phyloP scores from a whole-genome alignment of 2,113 vertebrate species.

The Syrrhaptes paradoxus region DNA sequence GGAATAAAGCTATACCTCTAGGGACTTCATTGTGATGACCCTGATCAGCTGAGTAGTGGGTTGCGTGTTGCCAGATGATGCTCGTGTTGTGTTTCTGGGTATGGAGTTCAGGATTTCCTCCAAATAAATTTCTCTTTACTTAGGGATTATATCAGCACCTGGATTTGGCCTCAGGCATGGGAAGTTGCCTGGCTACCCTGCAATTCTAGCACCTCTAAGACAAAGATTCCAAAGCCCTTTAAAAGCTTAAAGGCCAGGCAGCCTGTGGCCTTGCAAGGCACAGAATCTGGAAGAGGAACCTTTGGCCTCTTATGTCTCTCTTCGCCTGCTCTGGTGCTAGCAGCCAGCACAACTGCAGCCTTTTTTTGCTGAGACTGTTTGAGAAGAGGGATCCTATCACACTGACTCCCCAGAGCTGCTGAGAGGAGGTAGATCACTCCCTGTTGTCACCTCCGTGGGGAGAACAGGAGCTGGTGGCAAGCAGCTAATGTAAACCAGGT shows the following conservation, averaged over 20 bases:
- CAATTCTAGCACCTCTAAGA: background rate
- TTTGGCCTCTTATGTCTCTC: background rate
- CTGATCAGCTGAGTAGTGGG: background rate
- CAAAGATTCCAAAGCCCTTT: background rate
- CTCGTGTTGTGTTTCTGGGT: background rate
- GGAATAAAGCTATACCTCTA: background rate
- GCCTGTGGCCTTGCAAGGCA: background rate
- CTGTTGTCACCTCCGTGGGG: background rate
- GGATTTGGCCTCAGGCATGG: background rate
- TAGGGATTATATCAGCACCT: background rate
- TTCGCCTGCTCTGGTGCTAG: background rate
- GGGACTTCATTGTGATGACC: background rate
- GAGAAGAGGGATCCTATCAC: fast-evolving
- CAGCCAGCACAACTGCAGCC: background rate
- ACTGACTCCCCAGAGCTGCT: background rate
- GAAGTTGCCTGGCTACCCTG: background rate
- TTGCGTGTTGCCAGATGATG: background rate
- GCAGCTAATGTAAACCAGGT: background rate
- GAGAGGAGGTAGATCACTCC: background rate
- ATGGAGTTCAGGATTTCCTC: background rate
- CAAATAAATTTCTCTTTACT: background rate
- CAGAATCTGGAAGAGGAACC: background rate
- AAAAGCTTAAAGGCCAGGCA: background rate
- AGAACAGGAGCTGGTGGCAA: background rate
- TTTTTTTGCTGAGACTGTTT: background rate